Base-by-base conservation (phyloP, 2,888 invertebrate genomes). In the Argyresthia albistria region DNA sequence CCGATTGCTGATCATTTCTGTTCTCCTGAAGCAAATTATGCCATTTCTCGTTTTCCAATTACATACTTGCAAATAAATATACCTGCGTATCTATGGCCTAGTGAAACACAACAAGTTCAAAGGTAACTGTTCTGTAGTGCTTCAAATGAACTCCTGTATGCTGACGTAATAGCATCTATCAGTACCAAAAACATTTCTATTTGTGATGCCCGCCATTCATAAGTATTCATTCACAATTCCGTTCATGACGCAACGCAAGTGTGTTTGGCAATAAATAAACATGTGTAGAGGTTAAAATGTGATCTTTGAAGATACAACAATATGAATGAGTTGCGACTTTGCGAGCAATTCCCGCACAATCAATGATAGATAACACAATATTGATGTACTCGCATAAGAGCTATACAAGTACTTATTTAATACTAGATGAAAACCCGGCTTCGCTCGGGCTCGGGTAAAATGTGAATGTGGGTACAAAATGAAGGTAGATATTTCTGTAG, bases 1-100 rank as follows among this genome's bases (percentile, higher is more conserved):
- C 25, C 25, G 25, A 25, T 25, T 76, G 80, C 79, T 80, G 76
- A 80, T 79, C 80, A 76, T 70, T 76, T 73, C 64, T 69, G 73
- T 62, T 59, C 66, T 61, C 58, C 11, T 16, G 12, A n/a, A 25
- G 60, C 63, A 79, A 73, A 25, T 83, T 81, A 82, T 60, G 35
- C 35, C 11, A 11, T 8, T 12, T 36, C 43, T 25, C n/a, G 35
- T 25, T 25, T 9, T 25, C 47, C 47, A 47, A 47, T 35, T 47
- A 9, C 35, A 35, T 47, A 9, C 35, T n/a, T 11, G 35, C n/a
- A 35, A n/a, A 35, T 47, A 25, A 25, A 25, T 6, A 25, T 2
- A 25, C 25, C 25, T 2, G 25, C 25, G 25, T 25, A 25, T 25
- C 25, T 25, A 25, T 25, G 25, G 25, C 25, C 25, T 25, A 25